Evolutionary conservation across 2,888 invertebrate genomes (phyloP).

Genomic region (Hydrotaea diabolus): DNA sequence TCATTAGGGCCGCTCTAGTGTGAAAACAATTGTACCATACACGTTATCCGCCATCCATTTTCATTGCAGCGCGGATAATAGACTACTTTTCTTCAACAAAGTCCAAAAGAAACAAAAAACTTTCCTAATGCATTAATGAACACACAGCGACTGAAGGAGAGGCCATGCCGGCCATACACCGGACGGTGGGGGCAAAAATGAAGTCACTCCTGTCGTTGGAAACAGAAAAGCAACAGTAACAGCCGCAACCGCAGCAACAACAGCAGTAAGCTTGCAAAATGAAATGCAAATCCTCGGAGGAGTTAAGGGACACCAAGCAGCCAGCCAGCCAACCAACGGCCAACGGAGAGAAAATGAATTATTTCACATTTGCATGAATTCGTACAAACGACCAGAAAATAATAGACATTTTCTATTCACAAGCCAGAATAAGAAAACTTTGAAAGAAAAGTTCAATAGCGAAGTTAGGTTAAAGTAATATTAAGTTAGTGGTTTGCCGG

Average conservation of each 20-base stretch:
- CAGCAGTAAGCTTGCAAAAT: conserved; percentile 13
- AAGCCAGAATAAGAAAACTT: conserved; percentile 33
- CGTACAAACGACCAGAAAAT: conserved; percentile 45
- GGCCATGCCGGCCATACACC: not conserved
- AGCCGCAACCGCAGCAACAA: conserved; percentile 21
- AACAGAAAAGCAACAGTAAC: conserved; percentile 12
- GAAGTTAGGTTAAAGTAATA: conserved; percentile 56
- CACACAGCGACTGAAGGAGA: not conserved
- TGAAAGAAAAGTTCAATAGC: conserved; percentile 44
- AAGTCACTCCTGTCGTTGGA: conserved; percentile 9
- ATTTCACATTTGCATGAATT: conserved; percentile 58
- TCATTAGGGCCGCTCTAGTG: conserved; percentile 15
- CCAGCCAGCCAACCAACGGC: conserved; percentile 36
- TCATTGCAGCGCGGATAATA: not conserved
- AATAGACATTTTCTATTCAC: conserved; percentile 30
- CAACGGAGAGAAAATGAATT: conserved; percentile 37
- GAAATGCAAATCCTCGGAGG: conserved; percentile 61
- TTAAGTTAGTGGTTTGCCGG: conserved; percentile 49
- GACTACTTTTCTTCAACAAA: conserved; percentile 1
- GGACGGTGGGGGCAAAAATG: conserved; percentile 1
- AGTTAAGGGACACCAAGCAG: conserved; percentile 24
- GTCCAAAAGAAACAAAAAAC: not conserved
- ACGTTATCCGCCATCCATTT: not conserved
- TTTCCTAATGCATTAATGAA: conserved; percentile 31
- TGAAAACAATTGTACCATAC: not conserved